Conservation (phyloP, 2,888 invertebrate species). For the Ectemnius cavifrons region DNA sequence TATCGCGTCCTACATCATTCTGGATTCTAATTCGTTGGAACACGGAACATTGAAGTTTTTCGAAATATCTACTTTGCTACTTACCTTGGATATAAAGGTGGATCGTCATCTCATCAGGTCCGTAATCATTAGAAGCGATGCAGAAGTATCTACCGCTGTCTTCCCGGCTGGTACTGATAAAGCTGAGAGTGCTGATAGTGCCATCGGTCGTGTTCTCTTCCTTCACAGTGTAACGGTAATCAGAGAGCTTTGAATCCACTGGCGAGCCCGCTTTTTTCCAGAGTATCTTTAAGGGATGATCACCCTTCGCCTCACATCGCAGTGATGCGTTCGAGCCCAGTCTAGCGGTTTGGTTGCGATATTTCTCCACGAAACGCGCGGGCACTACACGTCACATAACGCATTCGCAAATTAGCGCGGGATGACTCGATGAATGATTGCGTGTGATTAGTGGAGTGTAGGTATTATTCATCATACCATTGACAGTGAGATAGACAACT, state of each 20-base stretch:
- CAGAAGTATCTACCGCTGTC: conserved; percentile 95
- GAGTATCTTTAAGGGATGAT: conserved; percentile 90
- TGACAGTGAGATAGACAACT: conserved; percentile 92
- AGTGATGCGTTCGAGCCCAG: conserved; percentile 79
- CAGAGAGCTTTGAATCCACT: conserved; percentile 72
- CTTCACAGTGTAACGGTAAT: conserved; percentile 74
- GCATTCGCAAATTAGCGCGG: too few species aligned
- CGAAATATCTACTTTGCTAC: too few species aligned
- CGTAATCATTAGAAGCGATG: conserved; percentile 92
- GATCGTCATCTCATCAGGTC: conserved; percentile 93
- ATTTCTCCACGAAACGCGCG: conserved; percentile 89
- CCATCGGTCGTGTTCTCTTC: conserved; percentile 79
- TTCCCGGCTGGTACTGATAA: conserved; percentile 90
- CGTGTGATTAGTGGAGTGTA: too few species aligned
- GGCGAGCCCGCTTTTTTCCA: conserved; percentile 86
- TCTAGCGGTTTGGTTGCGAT: conserved; percentile 75
- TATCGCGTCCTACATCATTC: too few species aligned
- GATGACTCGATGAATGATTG: neutral
- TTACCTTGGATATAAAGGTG: conserved; percentile 93
- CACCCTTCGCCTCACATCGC: conserved; percentile 93
- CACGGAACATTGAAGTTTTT: too few species aligned
- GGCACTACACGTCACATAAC: conserved; percentile 81
- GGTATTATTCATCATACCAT: conserved; percentile 81
- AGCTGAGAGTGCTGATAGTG: conserved; percentile 90
- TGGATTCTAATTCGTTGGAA: too few species aligned